Conservation (phyloP, 2,113 vertebrate species). For the Bostrychus sinensis region DNA sequence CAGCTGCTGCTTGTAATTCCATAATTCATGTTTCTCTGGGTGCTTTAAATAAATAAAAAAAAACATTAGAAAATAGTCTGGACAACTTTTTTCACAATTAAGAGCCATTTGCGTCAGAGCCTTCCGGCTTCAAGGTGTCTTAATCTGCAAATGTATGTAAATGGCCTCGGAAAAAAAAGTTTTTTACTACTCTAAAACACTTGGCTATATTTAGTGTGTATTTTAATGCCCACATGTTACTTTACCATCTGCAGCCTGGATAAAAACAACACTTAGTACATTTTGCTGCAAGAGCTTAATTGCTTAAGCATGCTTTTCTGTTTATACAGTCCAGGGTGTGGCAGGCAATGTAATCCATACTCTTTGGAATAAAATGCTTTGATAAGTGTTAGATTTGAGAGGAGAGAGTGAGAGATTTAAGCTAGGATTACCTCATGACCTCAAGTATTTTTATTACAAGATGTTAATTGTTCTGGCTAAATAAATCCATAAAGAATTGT, state of each 20-base stretch:
- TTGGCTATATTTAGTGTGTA: background rate
- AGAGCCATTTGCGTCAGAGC: no score
- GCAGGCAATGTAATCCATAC: background rate
- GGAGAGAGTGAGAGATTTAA: slow-evolving; percentile 2
- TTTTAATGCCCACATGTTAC: no score
- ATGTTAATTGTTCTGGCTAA: background rate
- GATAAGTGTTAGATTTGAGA: background rate
- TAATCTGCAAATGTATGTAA: no score
- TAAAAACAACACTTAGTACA: no score
- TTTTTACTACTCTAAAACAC: background rate
- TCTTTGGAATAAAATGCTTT: slow-evolving; percentile 6
- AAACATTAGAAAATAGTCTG: no score
- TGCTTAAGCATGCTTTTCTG: background rate
- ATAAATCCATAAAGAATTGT: background rate
- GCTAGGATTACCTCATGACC: background rate
- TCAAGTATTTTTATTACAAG: background rate
- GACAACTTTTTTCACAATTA: no score
- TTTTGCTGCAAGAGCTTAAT: background rate
- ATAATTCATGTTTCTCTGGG: background rate
- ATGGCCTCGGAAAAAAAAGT: no score
- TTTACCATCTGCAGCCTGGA: no score
- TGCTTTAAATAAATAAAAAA: no score
- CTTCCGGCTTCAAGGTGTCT: no score
- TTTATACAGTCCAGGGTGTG: background rate
- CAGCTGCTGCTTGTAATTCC: slow-evolving; percentile 24